Conservation (phyloP, 2,888 invertebrate genomes). For the Agonopterix subpropinquella region DNA sequence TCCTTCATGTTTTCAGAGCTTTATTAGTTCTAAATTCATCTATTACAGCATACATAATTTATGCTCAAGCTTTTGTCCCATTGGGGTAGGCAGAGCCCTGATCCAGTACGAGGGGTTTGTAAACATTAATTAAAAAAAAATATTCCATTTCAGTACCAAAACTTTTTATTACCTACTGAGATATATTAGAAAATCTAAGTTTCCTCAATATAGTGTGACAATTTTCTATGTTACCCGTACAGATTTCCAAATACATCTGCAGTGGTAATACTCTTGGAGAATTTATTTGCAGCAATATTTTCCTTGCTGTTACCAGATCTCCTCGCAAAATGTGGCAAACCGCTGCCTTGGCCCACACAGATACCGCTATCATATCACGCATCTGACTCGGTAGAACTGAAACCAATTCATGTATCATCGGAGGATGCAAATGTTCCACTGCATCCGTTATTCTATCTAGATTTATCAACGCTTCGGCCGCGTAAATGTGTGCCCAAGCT, state of each 20-base stretch:
- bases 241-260: slow-evolving; percentile 75
- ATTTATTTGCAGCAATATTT: slow-evolving; percentile 65
- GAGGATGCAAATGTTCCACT: slow-evolving; percentile 87
- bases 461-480: slow-evolving; percentile 90
- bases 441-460: slow-evolving; percentile 90
- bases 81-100: no score
- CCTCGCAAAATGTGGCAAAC: slow-evolving; percentile 67
- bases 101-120: no score
- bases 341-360: slow-evolving; percentile 71
- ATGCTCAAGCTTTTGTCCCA: no score
- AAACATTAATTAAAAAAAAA: no score
- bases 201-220: slow-evolving; percentile 64
- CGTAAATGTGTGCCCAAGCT: slow-evolving; percentile 90
- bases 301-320: slow-evolving; percentile 62
- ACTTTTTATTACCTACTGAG: slow-evolving; percentile 25
- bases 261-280: slow-evolving; percentile 64
- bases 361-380: slow-evolving; percentile 65
- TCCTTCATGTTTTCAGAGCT: no score
- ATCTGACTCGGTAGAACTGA: slow-evolving; percentile 59
- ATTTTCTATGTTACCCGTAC: slow-evolving; percentile 68
- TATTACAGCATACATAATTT: no score
- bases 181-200: slow-evolving; percentile 43
- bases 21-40: no score
- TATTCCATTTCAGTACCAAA: background rate
- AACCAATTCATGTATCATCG: slow-evolving; percentile 76